These are phyloP conservation scores for Synanthedon tipuliformis DNA, from an alignment of 2,888 invertebrate species.

Conservation along the genomic window DNA sequence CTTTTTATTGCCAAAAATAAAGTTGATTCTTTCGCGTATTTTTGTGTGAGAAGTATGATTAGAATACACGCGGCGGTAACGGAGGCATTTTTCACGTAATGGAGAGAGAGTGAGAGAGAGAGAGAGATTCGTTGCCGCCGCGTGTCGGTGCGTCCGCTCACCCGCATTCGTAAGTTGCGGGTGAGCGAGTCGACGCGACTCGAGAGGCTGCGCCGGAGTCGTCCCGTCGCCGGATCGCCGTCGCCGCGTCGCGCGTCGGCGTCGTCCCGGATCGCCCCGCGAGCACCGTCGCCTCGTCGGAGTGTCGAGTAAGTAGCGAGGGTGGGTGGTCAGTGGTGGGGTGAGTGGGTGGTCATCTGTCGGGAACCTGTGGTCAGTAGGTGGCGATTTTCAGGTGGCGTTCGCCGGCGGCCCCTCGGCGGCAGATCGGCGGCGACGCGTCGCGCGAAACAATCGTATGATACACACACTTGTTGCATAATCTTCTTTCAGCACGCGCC, in stretches of 20 bases:
- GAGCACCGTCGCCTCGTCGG: slow-evolving; percentile 7
- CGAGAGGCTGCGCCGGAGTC: neutral
- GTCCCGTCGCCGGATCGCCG: neutral
- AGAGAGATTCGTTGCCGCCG: slow-evolving; percentile 11
- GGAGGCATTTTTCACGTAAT: too few relatives aligned
- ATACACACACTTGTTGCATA: neutral
- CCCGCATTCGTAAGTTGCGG: slow-evolving; percentile 39
- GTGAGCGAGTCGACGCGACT: slow-evolving; percentile 1
- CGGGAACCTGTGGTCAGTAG: slow-evolving; percentile 15
- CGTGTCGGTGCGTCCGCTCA: slow-evolving; percentile 21
- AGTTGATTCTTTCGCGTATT: too few relatives aligned
- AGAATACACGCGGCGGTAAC: too few relatives aligned
- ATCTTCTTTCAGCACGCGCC: neutral
- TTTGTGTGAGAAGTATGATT: too few relatives aligned
- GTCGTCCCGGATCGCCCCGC: neutral
- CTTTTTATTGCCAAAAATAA: too few relatives aligned
- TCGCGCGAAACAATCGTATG: slow-evolving; percentile 10
- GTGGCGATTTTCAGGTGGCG: slow-evolving; percentile 24
- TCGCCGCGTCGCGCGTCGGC: neutral
- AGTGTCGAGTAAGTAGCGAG: neutral
- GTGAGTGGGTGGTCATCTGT: neutral
- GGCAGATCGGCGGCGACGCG: slow-evolving; percentile 1
- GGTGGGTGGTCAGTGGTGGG: neutral
- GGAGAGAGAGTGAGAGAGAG: too few relatives aligned
- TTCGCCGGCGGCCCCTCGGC: slow-evolving; percentile 4